phyloP scores from a whole-genome alignment of 2,888 invertebrate species.

The Keiferia lycopersicella region DNA sequence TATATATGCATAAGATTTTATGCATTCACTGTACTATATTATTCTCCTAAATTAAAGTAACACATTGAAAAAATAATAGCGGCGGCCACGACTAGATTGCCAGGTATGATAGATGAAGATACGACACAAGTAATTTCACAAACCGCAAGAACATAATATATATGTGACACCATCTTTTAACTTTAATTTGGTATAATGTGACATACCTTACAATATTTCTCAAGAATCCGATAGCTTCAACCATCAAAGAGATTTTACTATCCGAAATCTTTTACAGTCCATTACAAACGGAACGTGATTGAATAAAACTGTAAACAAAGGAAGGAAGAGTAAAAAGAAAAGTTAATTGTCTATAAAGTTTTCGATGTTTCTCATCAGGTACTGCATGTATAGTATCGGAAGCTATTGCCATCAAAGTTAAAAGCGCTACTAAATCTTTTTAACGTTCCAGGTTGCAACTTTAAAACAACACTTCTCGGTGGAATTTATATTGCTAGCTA shows the following conservation, averaged over 20 bases:
- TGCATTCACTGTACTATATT: no score
- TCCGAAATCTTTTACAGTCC: constrained; percentile 9
- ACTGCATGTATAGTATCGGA: constrained; percentile 49
- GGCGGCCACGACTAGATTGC: no score
- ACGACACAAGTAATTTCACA: no score
- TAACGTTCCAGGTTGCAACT: constrained; percentile 45
- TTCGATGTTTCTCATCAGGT: constrained; percentile 39
- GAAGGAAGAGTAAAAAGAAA: constrained; percentile 23
- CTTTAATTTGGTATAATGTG: no score
- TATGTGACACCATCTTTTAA: no score
- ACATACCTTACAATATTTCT: no score
- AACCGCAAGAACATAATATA: no score
- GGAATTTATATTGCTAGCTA: constrained; percentile 24
- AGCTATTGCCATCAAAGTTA: constrained; percentile 53
- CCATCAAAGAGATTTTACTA: constrained; percentile 4
- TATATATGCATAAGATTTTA: no score
- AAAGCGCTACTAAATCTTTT: constrained; percentile 57
- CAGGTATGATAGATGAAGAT: no score
- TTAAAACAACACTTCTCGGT: constrained; percentile 32
- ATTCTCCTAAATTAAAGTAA: no score
- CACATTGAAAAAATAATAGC: no score
- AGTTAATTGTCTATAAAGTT: constrained; percentile 29
- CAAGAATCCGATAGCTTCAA: not conserved
- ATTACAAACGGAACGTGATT: constrained; percentile 13
- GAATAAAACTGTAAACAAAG: constrained; percentile 18